Percentiles rank a stretch among this genome's conserved stretches.
Conservation (phyloP, 1,140 invertebrate species). For the Drosophila fuyamai region DNA sequence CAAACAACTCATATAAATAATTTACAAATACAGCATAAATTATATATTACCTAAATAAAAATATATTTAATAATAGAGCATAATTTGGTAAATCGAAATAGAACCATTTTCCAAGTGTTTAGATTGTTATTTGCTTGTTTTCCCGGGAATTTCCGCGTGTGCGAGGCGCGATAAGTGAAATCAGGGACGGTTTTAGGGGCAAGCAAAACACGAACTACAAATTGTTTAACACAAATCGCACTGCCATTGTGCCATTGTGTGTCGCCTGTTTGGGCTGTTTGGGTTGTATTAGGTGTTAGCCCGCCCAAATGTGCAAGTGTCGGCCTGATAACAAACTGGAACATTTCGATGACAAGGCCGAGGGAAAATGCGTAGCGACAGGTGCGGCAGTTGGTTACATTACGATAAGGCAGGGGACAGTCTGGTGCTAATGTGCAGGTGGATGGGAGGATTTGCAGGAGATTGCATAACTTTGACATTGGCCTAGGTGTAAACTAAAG, state of each 20-base stretch:
- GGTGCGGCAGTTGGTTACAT: constrained; percentile 33
- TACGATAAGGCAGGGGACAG: constrained; percentile 31
- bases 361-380: constrained; percentile 21
- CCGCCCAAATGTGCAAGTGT: constrained; percentile 40
- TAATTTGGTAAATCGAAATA: too few relatives aligned
- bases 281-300: constrained; percentile 13
- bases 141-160: constrained; percentile 60
- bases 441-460: constrained; percentile 11
- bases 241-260: constrained; percentile 36
- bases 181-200: constrained; percentile 57
- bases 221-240: constrained; percentile 78
- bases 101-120: constrained; percentile 1
- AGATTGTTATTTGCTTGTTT: constrained; percentile 42
- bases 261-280: constrained; percentile 24
- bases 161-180: constrained; percentile 71
- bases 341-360: constrained; percentile 25
- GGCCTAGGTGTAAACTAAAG: background rate
- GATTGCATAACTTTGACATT: constrained; percentile 20
- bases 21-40: too few relatives aligned
- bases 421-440: constrained; percentile 6
- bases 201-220: constrained; percentile 77
- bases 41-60: too few relatives aligned
- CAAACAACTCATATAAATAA: too few relatives aligned
- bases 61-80: too few relatives aligned
- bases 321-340: constrained; percentile 46